Percentiles rank a stretch among this genome's conserved stretches.
Conservation (phyloP, 30 jellyfish, hydroid and myxozoan genomes). For the Pelagia noctiluca region DNA sequence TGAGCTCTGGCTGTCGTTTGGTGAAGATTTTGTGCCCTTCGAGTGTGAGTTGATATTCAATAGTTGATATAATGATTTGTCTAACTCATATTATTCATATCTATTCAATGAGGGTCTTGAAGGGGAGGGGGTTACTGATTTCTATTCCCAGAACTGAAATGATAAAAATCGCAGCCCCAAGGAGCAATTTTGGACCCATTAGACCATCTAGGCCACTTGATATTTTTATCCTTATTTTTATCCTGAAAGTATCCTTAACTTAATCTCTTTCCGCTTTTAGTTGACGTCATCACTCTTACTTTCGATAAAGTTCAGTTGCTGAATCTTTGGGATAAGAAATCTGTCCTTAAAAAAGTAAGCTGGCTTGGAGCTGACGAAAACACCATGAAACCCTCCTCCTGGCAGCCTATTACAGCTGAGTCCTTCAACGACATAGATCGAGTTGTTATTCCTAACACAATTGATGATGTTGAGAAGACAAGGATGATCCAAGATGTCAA, state of each 20-base stretch:
- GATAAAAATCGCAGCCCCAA: too few relatives aligned
- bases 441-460: constrained; percentile 23
- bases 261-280: constrained; percentile 7
- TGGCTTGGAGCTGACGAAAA: constrained; percentile 80
- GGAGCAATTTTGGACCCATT: too few relatives aligned
- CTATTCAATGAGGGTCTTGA: too few relatives aligned
- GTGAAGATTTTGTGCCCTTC: constrained; percentile 85
- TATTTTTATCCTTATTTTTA: neutral
- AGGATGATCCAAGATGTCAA: constrained; percentile 16
- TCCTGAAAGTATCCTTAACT: neutral
- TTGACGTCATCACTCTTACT: constrained; percentile 47
- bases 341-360: constrained; percentile 54
- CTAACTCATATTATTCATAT: too few relatives aligned
- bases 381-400: constrained; percentile 55
- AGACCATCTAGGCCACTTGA: constrained; percentile 3
- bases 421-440: constrained; percentile 8
- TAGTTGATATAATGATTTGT: too few relatives aligned
- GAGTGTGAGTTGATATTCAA: constrained; percentile 91
- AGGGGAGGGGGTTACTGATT: too few relatives aligned
- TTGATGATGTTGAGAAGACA: constrained; percentile 38
- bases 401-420: constrained; percentile 35
- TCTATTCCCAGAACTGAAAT: too few relatives aligned
- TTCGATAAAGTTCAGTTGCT: constrained; percentile 60
- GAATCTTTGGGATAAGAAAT: constrained; percentile 60
- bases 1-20: constrained; percentile 84